phyloP scores from a whole-genome alignment of 2,888 invertebrate genomes.

The Macrosoma leucophasiata region DNA sequence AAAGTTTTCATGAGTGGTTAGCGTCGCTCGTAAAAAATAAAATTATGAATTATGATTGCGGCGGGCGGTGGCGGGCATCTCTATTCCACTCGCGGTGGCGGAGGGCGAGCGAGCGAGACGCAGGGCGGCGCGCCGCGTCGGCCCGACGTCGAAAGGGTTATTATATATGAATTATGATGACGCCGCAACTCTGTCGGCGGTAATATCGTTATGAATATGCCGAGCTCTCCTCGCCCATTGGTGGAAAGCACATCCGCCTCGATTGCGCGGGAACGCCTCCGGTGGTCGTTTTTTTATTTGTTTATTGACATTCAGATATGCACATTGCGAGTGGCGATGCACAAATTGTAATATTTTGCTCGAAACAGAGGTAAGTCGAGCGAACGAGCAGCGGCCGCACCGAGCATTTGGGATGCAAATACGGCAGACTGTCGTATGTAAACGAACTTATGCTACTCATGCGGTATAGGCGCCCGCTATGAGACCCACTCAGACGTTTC shows the following conservation, averaged over 20 bases:
- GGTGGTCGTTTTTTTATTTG: constrained; percentile 69
- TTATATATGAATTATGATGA: constrained; percentile 77
- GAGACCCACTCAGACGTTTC: constrained; percentile 75
- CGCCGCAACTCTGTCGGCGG: constrained; percentile 67
- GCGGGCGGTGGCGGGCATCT: constrained; percentile 49
- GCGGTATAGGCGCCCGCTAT: constrained; percentile 68
- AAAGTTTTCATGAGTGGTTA: constrained; percentile 40
- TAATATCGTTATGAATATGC: constrained; percentile 77
- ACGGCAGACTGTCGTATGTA: constrained; percentile 70
- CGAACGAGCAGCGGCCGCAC: constrained; percentile 59
- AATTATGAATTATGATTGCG: constrained; percentile 75
- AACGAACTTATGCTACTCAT: constrained; percentile 73
- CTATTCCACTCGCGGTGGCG: constrained; percentile 44
- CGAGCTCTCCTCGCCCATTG: constrained; percentile 67
- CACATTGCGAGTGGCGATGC: constrained; percentile 69
- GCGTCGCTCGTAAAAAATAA: constrained; percentile 53
- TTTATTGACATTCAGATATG: constrained; percentile 75
- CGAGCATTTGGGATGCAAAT: constrained; percentile 75
- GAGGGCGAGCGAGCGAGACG: constrained; percentile 56
- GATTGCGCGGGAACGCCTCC: constrained; percentile 67
- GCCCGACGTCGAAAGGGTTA: constrained; percentile 68
- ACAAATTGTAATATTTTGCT: constrained; percentile 73
- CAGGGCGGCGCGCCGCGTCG: constrained; percentile 51
- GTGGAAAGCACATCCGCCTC: constrained; percentile 70
- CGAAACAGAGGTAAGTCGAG: constrained; percentile 62